A percentile compares a stretch with the other conserved stretches of the same genome.
phyloP scores from a whole-genome alignment of 2,888 invertebrate species.

The Brenthis ino region DNA sequence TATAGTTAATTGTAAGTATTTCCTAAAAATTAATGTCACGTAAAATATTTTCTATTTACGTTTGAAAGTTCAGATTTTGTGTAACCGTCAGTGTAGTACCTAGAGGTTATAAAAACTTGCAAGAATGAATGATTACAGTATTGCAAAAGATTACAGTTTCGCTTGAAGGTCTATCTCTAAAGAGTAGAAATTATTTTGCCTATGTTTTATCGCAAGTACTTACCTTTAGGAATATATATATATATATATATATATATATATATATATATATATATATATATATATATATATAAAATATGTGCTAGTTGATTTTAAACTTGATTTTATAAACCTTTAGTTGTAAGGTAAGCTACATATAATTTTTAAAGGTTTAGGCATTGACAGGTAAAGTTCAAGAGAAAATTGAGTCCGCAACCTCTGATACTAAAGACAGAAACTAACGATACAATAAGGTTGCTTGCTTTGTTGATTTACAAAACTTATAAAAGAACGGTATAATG shows the following conservation, averaged over 20 bases:
- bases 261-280: too few relatives aligned
- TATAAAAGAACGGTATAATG: too few relatives aligned
- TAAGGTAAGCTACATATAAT: neutral
- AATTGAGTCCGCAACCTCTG: neutral
- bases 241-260: too few relatives aligned
- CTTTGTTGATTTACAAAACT: too few relatives aligned
- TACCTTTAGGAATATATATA: neutral
- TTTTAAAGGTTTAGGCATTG: neutral
- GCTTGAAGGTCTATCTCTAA: conserved; percentile 13
- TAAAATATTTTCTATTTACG: neutral
- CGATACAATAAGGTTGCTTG: too few relatives aligned
- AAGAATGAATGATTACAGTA: conserved; percentile 1
- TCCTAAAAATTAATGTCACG: neutral
- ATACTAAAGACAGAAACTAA: too few relatives aligned
- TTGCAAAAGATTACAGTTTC: conserved; percentile 9
- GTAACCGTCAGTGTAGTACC: neutral
- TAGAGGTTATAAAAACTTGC: neutral
- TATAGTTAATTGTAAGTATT: neutral
- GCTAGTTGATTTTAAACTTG: neutral
- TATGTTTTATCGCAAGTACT: neutral
- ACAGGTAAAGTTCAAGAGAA: conserved; percentile 3
- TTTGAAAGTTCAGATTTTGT: neutral
- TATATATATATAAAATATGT: too few relatives aligned
- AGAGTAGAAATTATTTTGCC: neutral
- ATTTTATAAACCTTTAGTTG: neutral